Percentiles rank a stretch among this genome's conserved stretches.
Evolutionary conservation across 2,113 vertebrate species (phyloP).

Genomic region (Antigone vipio): DNA sequence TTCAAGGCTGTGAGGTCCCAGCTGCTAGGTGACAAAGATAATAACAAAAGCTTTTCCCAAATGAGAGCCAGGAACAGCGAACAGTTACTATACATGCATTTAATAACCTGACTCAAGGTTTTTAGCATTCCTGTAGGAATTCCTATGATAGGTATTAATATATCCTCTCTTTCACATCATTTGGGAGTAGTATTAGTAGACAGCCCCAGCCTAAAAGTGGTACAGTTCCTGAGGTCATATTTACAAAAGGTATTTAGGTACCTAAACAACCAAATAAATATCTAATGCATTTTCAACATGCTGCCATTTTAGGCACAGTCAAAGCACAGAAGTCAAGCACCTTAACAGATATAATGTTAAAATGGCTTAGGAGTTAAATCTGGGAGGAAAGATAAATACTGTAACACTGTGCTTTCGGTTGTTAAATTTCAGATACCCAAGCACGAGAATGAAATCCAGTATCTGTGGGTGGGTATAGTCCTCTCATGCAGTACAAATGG

Average conservation of each 20-base stretch:
- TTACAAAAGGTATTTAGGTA: neutral
- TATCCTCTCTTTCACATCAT: neutral
- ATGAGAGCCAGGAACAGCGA: neutral
- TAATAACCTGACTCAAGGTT: neutral
- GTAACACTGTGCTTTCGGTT: neutral
- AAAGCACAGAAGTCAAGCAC: neutral
- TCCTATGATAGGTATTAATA: neutral
- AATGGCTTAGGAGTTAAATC: neutral
- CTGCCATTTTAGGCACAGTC: neutral
- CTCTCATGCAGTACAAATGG: neutral
- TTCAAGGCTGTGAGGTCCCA: conserved; percentile 12
- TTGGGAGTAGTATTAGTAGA: neutral
- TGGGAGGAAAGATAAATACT: neutral
- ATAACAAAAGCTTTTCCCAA: conserved; percentile 30
- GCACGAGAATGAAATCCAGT: neutral
- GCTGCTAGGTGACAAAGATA: conserved; percentile 41
- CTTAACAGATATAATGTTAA: neutral
- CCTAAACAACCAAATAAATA: neutral
- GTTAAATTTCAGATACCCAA: neutral
- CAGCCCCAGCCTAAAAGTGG: neutral
- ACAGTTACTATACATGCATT: neutral
- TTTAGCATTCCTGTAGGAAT: conserved; percentile 7
- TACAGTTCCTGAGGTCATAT: neutral
- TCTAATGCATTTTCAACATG: neutral
- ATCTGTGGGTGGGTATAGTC: neutral